A percentile compares a stretch with the other conserved stretches of the same genome.
Evolutionary conservation across 2,888 invertebrate species (phyloP).

Genomic region (Drosophila algonquin): DNA sequence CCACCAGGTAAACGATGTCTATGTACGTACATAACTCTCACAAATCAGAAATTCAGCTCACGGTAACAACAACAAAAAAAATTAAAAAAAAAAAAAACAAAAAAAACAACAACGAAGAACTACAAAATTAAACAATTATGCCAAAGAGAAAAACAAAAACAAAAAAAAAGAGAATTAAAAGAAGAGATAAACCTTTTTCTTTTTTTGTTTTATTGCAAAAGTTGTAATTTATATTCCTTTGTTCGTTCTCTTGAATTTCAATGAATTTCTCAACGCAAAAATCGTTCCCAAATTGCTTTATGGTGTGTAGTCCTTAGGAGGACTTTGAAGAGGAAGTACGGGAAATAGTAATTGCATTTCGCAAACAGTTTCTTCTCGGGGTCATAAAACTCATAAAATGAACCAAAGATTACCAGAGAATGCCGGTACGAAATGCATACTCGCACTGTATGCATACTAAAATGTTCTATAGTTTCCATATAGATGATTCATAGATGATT

Average conservation of each 20-base stretch:
- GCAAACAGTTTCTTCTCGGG: neutral
- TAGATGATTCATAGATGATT: too few species aligned
- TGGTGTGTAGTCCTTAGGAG: conserved; percentile 25
- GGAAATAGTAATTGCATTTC: conserved; percentile 2
- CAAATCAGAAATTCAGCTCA: conserved; percentile 83
- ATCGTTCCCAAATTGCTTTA: conserved; percentile 24
- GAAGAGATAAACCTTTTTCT: conserved; percentile 13
- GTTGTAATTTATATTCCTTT: conserved; percentile 34
- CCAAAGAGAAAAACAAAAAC: conserved; percentile 4
- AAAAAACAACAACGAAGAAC: conserved; percentile 35
- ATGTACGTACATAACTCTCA: conserved; percentile 87
- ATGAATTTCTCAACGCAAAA: conserved; percentile 6
- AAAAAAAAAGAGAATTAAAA: conserved; percentile 6
- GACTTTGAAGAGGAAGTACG: conserved; percentile 6
- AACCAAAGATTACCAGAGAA: neutral
- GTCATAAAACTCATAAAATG: neutral
- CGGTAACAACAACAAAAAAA: conserved; percentile 84
- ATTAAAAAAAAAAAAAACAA: conserved; percentile 27
- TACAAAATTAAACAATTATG: conserved; percentile 38
- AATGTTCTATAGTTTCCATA: neutral
- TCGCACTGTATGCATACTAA: neutral
- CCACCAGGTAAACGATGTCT: conserved; percentile 90
- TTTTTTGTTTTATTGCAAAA: conserved; percentile 33
- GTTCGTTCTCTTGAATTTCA: conserved; percentile 33
- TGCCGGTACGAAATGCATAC: neutral